Conservation (phyloP, 2,113 vertebrate genomes). For the Phalacrocorax pelagicus region DNA sequence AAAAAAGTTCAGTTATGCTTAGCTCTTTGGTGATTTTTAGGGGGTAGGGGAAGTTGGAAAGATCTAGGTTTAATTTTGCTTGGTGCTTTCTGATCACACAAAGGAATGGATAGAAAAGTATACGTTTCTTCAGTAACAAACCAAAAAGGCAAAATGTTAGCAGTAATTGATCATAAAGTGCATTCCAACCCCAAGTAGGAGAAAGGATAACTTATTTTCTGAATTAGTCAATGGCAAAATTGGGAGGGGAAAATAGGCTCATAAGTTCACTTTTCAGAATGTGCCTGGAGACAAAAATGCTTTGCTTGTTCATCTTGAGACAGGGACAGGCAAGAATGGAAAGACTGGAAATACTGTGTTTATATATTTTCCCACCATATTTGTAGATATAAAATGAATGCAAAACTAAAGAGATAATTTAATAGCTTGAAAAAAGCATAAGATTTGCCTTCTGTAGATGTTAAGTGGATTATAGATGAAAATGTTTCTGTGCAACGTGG, state of each 20-base stretch:
- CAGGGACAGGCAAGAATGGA: neutral
- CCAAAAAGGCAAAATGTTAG: neutral
- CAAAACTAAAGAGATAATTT: neutral
- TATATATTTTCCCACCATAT: neutral
- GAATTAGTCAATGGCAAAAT: neutral
- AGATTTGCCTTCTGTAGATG: neutral
- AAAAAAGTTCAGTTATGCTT: neutral
- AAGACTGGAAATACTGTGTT: neutral
- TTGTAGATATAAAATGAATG: neutral
- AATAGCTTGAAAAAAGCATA: neutral
- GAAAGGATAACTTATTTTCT: neutral
- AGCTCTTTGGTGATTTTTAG: neutral
- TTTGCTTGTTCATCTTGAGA: neutral
- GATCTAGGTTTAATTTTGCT: neutral
- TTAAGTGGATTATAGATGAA: neutral
- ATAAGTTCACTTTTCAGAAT: neutral
- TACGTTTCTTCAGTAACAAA: neutral
- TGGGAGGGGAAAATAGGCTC: accelerated
- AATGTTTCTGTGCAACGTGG: neutral
- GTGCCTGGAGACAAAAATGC: neutral
- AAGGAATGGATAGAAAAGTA: neutral
- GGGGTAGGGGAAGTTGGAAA: neutral
- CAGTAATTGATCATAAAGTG: neutral
- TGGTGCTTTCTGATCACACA: neutral
- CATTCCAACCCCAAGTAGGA: neutral